A percentile compares a stretch with the other conserved stretches of the same genome.
Conservation (phyloP, 2,797 vertebrate genomes). For the Cryptoprocta ferox region DNA sequence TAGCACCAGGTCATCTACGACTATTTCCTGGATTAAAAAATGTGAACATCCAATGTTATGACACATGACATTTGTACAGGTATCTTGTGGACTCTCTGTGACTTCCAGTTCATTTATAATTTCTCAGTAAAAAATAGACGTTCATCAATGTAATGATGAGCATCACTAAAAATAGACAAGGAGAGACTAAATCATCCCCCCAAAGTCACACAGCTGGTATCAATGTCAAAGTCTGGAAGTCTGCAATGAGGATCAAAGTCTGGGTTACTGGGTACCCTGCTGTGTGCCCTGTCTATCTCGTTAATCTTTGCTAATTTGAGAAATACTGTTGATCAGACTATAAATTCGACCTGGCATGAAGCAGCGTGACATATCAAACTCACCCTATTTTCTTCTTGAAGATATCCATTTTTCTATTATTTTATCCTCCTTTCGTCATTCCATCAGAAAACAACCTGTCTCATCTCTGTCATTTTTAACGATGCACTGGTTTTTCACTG, state of each 20-base stretch:
- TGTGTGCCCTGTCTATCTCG: neutral
- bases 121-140: neutral
- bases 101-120: neutral
- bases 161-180: neutral
- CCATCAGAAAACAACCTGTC: neutral
- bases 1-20: neutral
- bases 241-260: neutral
- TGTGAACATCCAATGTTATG: neutral
- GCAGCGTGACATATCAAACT: neutral
- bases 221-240: neutral
- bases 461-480: neutral
- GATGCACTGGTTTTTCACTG: neutral
- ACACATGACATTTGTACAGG: neutral
- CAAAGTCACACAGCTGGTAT: neutral
- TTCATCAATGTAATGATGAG: neutral
- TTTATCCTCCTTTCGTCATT: neutral
- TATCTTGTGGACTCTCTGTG: neutral
- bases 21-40: neutral
- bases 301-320: slow-evolving; percentile 52
- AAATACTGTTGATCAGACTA: neutral
- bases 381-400: neutral
- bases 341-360: slow-evolving; percentile 24
- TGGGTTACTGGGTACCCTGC: neutral
- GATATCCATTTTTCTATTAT: neutral
- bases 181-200: neutral